A percentile compares a stretch with the other conserved stretches of the same genome.
phyloP scores from a whole-genome alignment of 2,888 invertebrate genomes.

The Teleiodes luculella region DNA sequence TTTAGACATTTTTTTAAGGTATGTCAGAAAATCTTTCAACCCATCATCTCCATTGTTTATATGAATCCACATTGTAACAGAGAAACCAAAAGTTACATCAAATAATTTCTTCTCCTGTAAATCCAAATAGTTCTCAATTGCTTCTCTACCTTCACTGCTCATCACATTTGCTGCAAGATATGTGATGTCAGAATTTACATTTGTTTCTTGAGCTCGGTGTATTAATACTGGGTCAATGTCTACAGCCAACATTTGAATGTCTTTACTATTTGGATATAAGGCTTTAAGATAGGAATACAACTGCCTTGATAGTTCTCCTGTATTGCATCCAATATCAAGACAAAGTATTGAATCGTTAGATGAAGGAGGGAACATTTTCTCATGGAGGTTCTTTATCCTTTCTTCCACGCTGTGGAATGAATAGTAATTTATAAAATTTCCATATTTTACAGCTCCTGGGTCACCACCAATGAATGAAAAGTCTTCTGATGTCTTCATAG shows the following conservation, averaged over 20 bases:
- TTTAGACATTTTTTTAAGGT: slow-evolving; percentile 71
- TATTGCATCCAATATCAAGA: slow-evolving; percentile 88
- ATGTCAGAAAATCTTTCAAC: slow-evolving; percentile 79
- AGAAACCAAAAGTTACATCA: slow-evolving; percentile 87
- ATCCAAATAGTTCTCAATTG: slow-evolving; percentile 70
- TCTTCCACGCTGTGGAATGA: slow-evolving; percentile 85
- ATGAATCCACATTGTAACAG: slow-evolving; percentile 95
- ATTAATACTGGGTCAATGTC: slow-evolving; percentile 87
- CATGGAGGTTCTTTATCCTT: slow-evolving; percentile 80
- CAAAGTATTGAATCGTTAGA: slow-evolving; percentile 57
- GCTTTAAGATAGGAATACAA: slow-evolving; percentile 73
- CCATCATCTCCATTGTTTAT: slow-evolving; percentile 89
- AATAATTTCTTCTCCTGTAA: slow-evolving; percentile 67
- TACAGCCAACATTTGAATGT: slow-evolving; percentile 80
- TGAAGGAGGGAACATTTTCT: slow-evolving; percentile 51
- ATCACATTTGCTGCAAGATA: slow-evolving; percentile 82
- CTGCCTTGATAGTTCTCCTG: slow-evolving; percentile 84
- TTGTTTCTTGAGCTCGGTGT: slow-evolving; percentile 80
- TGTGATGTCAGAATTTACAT: slow-evolving; percentile 60
- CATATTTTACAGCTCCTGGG: slow-evolving; percentile 88
- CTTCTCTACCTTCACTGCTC: slow-evolving; percentile 45
- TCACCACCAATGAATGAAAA: slow-evolving; percentile 75
- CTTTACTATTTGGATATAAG: slow-evolving; percentile 45
- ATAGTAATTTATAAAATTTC: slow-evolving; percentile 94
- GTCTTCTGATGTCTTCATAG: slow-evolving; percentile 30